Evolutionary conservation across 2,888 invertebrate genomes (phyloP).

Genomic region (Drosophila emarginata): DNA sequence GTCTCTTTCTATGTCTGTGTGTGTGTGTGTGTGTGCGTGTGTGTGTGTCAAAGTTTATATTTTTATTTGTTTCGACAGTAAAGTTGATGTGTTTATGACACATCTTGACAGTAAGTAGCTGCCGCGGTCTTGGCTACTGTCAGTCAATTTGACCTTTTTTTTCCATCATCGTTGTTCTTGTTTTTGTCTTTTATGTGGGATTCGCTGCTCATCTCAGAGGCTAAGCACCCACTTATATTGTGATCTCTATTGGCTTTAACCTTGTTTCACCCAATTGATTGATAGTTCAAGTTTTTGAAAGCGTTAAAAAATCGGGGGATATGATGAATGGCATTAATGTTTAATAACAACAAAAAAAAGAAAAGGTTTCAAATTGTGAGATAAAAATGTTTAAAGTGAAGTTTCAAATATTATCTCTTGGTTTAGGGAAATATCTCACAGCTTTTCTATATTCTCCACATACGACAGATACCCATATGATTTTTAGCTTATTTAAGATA

Average conservation of each 20-base stretch:
- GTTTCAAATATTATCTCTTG: background rate
- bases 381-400: background rate
- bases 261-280: conserved; percentile 38
- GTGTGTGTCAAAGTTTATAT: conserved; percentile 75
- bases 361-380: background rate
- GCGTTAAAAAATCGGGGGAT: background rate
- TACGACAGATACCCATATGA: too few relatives aligned
- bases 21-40: conserved; percentile 8
- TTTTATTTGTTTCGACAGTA: conserved; percentile 77
- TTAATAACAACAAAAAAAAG: background rate
- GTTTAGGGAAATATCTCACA: background rate
- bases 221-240: conserved; percentile 60
- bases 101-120: conserved; percentile 76
- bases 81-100: conserved; percentile 78
- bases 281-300: conserved; percentile 24
- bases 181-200: conserved; percentile 28
- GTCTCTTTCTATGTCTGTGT: background rate
- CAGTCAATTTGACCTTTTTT: conserved; percentile 71
- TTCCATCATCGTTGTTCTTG: conserved; percentile 17
- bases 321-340: background rate
- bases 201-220: conserved; percentile 32
- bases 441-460: too few relatives aligned
- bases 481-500: too few relatives aligned
- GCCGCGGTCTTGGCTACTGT: conserved; percentile 61
- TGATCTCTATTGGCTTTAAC: conserved; percentile 32